A percentile compares a stretch with the other conserved stretches of the same genome.
phyloP scores from a whole-genome alignment of 2,797 vertebrate genomes.

The Avahi laniger region DNA sequence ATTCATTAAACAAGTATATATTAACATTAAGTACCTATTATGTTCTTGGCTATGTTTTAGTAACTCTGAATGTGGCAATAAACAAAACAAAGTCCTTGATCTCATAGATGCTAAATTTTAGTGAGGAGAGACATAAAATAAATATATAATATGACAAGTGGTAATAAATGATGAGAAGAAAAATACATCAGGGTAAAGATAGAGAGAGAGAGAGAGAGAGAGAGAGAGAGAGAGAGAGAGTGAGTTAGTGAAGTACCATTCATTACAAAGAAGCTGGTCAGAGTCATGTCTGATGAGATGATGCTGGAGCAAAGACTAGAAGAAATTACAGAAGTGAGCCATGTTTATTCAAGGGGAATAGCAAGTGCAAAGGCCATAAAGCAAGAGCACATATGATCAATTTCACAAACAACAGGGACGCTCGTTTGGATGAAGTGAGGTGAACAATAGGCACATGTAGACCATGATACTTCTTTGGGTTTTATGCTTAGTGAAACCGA shows the following conservation, averaged over 20 bases:
- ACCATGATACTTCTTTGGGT: not conserved
- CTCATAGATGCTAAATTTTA: not conserved
- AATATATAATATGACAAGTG: not conserved
- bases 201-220: not conserved
- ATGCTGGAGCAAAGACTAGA: not conserved
- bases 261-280: not conserved
- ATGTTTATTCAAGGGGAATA: not conserved
- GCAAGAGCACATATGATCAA: not conserved
- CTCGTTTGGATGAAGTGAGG: not conserved
- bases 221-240: not conserved
- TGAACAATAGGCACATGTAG: not conserved
- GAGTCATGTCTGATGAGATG: not conserved
- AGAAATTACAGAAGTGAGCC: not conserved
- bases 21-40: not conserved
- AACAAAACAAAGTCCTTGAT: not conserved
- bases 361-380: not conserved
- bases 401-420: not conserved
- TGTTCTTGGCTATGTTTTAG: not conserved
- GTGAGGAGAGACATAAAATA: not conserved
- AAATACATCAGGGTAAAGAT: not conserved
- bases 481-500: not conserved
- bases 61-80: not conserved
- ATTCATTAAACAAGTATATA: not conserved
- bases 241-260: not conserved
- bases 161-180: not conserved